Base-by-base conservation (phyloP, 1,140 invertebrate genomes). In the Zeugodacus cucurbitae region DNA sequence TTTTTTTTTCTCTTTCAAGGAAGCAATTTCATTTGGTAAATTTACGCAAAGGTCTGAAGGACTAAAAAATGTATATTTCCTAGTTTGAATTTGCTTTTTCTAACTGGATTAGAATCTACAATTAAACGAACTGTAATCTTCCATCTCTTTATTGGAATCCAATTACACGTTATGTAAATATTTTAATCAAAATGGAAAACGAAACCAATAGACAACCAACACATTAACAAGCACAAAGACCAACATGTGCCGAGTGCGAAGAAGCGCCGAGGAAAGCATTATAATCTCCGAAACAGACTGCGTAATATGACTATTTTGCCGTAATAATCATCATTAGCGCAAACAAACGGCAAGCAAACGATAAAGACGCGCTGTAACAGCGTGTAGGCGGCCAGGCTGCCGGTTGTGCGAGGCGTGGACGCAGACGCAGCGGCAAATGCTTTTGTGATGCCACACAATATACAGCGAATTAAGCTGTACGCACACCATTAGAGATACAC, bases 361-460 rank as follows among this genome's bases (percentile, higher is more conserved):
- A 41, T 37, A 41, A 74, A 74, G 67, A 7, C 34, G 67, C 6
- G 34, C 20, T 20, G 67, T 3, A n/a, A 74, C 29, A 37, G 58
- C 26, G 22, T 6, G 67, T 74, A 74, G 67, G 34, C 67, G 34
- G 58, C 67, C 41, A 17, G 3, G 67, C 67, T 34, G 34, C 17
- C 20, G 41, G 67, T 4, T 74, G 34, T 37, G 29, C 8, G 11
- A 62, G 58, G 10, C 58, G 58, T n/a, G 3, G 44, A 67, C 29
- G 29, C 26, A 67, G n/a, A 34, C 10, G 22, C 32, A 41, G 20
- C 41, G 2, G 34, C 20, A 74, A 8, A 74, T 20, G 67, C 67
- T 74, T 41, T 74, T 74, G 67, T 74, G 67, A 17, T 74, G 67
- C 67, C 58, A 62, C 58, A 62, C 41, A 37, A 34, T 74, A 74